These are phyloP conservation scores for Tamandua tetradactyla DNA, from an alignment of 2,797 vertebrate genomes.

Conservation along the genomic window DNA sequence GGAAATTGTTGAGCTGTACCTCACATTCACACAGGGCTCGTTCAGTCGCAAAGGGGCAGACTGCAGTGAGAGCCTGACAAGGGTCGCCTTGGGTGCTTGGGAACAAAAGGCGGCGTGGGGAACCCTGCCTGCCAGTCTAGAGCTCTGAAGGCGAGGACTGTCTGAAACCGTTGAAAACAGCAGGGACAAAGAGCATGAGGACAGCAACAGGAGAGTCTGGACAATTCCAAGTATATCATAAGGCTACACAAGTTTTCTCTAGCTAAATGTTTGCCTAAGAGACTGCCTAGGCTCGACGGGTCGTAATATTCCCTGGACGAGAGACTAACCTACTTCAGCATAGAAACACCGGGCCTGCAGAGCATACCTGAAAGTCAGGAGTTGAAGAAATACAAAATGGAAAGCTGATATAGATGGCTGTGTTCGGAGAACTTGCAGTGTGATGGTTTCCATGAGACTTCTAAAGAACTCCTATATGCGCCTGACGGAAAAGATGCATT, in stretches of 20 bases:
- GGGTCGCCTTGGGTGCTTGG: neutral
- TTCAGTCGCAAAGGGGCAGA: too few species aligned
- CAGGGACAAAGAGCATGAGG: neutral
- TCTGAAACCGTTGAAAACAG: neutral
- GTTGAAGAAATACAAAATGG: neutral
- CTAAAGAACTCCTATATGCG: neutral
- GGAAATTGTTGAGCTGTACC: neutral
- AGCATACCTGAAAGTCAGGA: neutral
- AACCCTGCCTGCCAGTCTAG: neutral
- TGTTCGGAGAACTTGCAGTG: neutral
- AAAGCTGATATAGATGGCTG: neutral
- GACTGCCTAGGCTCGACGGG: neutral
- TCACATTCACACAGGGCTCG: neutral
- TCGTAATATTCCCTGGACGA: neutral
- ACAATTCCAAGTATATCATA: neutral
- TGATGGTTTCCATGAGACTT: neutral
- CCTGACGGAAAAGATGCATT: neutral
- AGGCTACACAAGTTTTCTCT: neutral
- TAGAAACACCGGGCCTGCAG: neutral
- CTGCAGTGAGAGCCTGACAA: too few species aligned
- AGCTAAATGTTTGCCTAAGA: neutral
- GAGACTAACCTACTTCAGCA: neutral
- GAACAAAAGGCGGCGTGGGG: neutral
- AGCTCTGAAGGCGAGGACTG: neutral
- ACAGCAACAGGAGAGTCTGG: neutral